Evolutionary conservation across 2,888 invertebrate genomes (phyloP), one percentile per base, ranked within the genome.

Genomic region (Drosophila robusta): DNA sequence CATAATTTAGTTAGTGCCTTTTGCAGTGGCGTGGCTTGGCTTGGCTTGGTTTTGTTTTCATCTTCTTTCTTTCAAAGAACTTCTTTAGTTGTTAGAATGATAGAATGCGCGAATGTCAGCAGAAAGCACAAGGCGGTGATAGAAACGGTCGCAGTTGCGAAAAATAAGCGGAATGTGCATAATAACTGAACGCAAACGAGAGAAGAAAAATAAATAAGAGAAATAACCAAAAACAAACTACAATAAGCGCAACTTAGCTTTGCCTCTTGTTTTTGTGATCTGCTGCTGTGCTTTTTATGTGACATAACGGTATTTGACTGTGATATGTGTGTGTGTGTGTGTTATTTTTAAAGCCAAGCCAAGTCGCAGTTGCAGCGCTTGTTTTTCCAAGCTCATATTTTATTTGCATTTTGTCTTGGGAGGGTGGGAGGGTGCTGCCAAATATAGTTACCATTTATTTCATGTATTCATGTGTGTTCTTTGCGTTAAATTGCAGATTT

Each of bases 401-500:
- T 29, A 14, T 39, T 38, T 16, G 36, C 14, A 32, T 32, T 45
- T 45, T 29, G 32, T 22, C 5, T 11, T 18, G 11, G 12, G 24
- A 9, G n/a, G 45, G 29, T 39, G 44, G 49, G n/a, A 18, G 51
- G 45, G 7, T 24, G 26, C 26, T 8, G 16, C 1, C 12, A 26
- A 26, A 26, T 8, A 26, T 44, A 51, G 38, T 51, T 60, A 32
- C 32, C 49, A 22, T 46, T 55, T 50, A 49, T 62, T 67, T 54
- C 34, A 42, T 62, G 61, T 34, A 73, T 73, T 54, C 26, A 64
- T 69, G 44, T 56, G 36, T 50, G 22, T 42, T 66, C 41, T 54
- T 65, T 70, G 70, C 63, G 52, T 70, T 82, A 60, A 82, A 65
- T 88, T 84, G 67, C 88, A 84, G 83, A 79, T 87, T 66, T 69